Base-by-base conservation (phyloP, 2,888 invertebrate species). In the Craniophora ligustri region DNA sequence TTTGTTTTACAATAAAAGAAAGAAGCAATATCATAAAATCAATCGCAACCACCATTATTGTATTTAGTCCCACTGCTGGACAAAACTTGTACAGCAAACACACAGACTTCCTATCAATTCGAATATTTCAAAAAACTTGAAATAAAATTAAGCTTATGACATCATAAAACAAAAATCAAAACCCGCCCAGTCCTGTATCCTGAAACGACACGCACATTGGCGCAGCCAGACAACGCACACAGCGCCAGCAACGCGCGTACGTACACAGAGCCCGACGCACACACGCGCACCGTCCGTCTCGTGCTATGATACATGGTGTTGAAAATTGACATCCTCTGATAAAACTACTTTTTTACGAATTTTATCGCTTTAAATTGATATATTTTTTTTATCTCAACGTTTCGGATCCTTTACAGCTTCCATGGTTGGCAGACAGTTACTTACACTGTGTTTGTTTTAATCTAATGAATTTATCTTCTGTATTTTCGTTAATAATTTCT, bases 211-310 rank as follows among this genome's bases (percentile, higher is more conserved):
- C 67, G 7, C 73, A 68, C 58, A 74, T 70, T 18, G 5, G 1
- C 14, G 18, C 13, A 59, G 19, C 64, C 65, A 76, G 75, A 76
- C 78, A 57, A 15, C 56, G 26, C 73, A 61, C 67, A 74, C 75
- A 5, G 8, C 11, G 34, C 26, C n/a, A 41, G 0, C 0, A 4
- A 3, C 1, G 3, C 35, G 32, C 41, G 38, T 57, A 26, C 7
- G 8, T n/a, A 50, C 34, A 55, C 55, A 3, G 5, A n/a, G 19
- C 5, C 36, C 26, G 5, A 63, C 58, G 13, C 53, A 61, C 59
- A 64, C 65, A 46, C 6, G n/a, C 0, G 7, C 4, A 15, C 0
- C 7, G 0, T 6, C 7, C 15, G 51, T 44, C 63, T 67, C 64
- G 31, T n/a, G 35, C 16, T 13, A 11, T 0, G 39, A 26, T 47